These are phyloP conservation scores for Boleophthalmus pectinirostris DNA, from an alignment of 2,113 vertebrate species.

Conservation along the genomic window DNA sequence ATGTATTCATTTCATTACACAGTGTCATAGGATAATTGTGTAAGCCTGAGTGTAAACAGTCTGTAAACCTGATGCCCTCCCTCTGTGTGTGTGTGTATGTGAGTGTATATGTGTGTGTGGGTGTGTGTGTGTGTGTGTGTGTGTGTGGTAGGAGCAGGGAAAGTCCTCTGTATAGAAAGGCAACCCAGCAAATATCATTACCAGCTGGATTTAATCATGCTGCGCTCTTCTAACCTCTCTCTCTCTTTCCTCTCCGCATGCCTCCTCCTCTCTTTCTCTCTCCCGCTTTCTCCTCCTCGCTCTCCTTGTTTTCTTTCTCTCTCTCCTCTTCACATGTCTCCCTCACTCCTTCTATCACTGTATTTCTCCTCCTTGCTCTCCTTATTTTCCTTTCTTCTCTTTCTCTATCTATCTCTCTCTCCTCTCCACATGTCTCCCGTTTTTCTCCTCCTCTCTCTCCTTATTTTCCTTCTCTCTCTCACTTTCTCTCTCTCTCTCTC, in stretches of 20 bases:
- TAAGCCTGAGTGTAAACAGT: background rate
- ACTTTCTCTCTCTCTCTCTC: background rate
- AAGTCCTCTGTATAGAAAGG: conserved; percentile 26
- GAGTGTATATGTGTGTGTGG: too few relatives aligned
- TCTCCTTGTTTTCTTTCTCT: background rate
- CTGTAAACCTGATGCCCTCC: background rate
- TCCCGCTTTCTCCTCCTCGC: background rate
- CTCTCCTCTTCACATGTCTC: background rate
- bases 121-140: background rate
- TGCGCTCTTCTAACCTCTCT: conserved; percentile 16
- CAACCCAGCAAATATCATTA: conserved; percentile 42
- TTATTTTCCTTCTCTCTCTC: background rate
- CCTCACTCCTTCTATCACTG: background rate
- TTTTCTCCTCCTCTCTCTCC: background rate
- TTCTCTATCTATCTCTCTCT: background rate
- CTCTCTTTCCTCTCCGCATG: background rate
- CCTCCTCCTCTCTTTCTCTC: background rate
- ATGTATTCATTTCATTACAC: background rate
- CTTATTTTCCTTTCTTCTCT: background rate
- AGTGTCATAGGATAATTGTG: background rate
- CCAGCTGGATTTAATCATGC: conserved; percentile 44
- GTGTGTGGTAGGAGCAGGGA: conserved; percentile 9
- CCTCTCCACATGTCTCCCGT: conserved; percentile 1
- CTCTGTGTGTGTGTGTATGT: background rate
- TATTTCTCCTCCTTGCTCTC: background rate